phyloP scores from a whole-genome alignment of 1,140 invertebrate genomes.

The Monochamus saltuarius region DNA sequence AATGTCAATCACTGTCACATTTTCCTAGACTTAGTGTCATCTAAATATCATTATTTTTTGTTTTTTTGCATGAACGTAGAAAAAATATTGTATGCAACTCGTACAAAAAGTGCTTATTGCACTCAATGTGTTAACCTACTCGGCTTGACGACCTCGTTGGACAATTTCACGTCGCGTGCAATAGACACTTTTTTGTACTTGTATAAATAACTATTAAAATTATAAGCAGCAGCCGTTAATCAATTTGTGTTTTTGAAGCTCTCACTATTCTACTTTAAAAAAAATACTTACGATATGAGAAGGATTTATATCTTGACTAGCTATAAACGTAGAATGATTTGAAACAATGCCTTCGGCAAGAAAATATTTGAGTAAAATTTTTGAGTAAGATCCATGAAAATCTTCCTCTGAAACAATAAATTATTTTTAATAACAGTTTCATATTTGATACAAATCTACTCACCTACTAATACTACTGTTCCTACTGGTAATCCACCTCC shows the following conservation, averaged over 20 bases:
- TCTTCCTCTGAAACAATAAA: slow-evolving; percentile 72
- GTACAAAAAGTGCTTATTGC: too few relatives aligned
- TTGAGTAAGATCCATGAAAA: slow-evolving; percentile 70
- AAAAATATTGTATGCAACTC: too few relatives aligned
- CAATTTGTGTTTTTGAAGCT: too few relatives aligned
- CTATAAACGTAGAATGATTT: slow-evolving; percentile 69
- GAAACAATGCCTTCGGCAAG: slow-evolving; percentile 76
- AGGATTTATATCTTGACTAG: slow-evolving; percentile 70
- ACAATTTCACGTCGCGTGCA: too few relatives aligned
- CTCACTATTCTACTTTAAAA: slow-evolving; percentile 8
- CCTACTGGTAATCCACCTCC: slow-evolving; percentile 64
- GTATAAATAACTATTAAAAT: too few relatives aligned
- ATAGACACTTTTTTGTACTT: too few relatives aligned
- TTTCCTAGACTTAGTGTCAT: too few relatives aligned
- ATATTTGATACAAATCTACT: slow-evolving; percentile 23
- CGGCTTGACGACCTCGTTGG: background rate
- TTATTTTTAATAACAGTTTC: slow-evolving; percentile 12
- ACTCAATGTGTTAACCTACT: background rate
- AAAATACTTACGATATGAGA: slow-evolving; percentile 58
- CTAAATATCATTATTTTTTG: too few relatives aligned
- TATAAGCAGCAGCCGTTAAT: too few relatives aligned
- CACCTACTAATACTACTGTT: slow-evolving; percentile 61
- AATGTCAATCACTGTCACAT: too few relatives aligned
- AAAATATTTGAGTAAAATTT: slow-evolving; percentile 78
- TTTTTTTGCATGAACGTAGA: too few relatives aligned